Conservation (phyloP, 2,113 vertebrate genomes). For the Strix aluco region DNA sequence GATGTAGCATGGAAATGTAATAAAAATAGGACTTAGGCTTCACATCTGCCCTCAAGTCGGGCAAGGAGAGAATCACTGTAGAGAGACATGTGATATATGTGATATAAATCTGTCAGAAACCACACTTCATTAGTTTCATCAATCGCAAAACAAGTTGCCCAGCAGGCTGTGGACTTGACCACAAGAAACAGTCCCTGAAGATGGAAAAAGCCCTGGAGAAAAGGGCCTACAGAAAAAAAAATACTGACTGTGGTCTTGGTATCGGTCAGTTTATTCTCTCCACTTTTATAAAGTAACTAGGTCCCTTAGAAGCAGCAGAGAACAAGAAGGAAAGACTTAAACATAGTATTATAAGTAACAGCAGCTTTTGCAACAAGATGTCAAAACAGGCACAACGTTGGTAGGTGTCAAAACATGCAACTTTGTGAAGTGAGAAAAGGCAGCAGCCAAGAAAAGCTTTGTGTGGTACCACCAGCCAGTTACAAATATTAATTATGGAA, state of each 20-base stretch:
- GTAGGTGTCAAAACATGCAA: neutral
- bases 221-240: neutral
- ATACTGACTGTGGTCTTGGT: rapidly evolving
- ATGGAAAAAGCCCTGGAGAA: rapidly evolving
- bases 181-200: rapidly evolving
- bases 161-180: neutral
- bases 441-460: neutral
- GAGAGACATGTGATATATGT: neutral
- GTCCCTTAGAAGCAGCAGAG: neutral
- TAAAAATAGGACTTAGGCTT: neutral
- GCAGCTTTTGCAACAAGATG: neutral
- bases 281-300: neutral
- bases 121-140: neutral
- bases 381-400: neutral
- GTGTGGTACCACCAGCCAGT: neutral
- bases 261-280: neutral
- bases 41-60: neutral
- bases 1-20: neutral
- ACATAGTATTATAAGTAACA: rapidly evolving
- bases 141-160: neutral
- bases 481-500: neutral
- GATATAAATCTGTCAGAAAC: neutral
- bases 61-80: neutral
- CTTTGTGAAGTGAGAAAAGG: neutral
- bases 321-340: neutral